Conservation (phyloP, 30 jellyfish, hydroid and myxozoan genomes). For the Calvadosia cruxmelitensis region DNA sequence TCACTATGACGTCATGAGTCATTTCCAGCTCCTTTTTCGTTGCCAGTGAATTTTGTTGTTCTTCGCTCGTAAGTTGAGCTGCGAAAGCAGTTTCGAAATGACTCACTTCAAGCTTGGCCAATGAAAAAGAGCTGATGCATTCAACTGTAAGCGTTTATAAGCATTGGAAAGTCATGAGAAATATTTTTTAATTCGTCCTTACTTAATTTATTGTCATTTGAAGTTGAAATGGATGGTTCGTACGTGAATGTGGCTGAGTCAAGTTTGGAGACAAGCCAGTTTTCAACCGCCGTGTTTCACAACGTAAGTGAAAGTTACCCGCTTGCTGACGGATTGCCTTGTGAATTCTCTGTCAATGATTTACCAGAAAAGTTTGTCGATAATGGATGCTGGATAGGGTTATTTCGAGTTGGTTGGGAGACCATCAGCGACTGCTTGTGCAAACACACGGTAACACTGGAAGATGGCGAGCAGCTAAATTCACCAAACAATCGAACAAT, state of each 20-base stretch:
- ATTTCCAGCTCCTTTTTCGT: too few relatives aligned
- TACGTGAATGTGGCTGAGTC: neutral
- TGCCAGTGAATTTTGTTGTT: too few relatives aligned
- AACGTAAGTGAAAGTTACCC: neutral
- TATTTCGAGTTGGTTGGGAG: constrained; percentile 85
- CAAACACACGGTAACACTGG: neutral
- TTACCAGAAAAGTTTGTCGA: constrained; percentile 2
- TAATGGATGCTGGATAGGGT: constrained; percentile 34
- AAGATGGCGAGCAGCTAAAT: neutral
- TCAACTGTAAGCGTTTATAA: too few relatives aligned
- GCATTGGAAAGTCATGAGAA: too few relatives aligned
- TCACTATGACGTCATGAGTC: too few relatives aligned
- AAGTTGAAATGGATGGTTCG: neutral
- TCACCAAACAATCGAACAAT: neutral
- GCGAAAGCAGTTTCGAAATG: too few relatives aligned
- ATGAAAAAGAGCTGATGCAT: too few relatives aligned
- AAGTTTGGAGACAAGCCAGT: neutral
- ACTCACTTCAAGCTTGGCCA: too few relatives aligned
- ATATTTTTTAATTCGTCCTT: too few relatives aligned
- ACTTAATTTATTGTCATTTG: too few relatives aligned
- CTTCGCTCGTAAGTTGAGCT: too few relatives aligned
- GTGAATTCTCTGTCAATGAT: neutral
- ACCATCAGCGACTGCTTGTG: constrained; percentile 7
- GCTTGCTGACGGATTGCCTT: neutral
- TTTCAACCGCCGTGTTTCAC: neutral